Evolutionary conservation across 1,140 invertebrate genomes (phyloP).

Genomic region (Drosophila melanogaster): Release_6_plus_ISO1_MT NC_004354.4:18455501-18456000

Average conservation of each 20-base stretch:
- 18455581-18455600: constrained; percentile 27
- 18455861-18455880: too few relatives aligned
- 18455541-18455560: constrained; percentile 4
- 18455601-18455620: constrained; percentile 57
- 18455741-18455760: background rate
- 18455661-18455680: constrained; percentile 33
- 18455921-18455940: constrained; percentile 67
- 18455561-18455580: background rate
- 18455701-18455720: constrained; percentile 64
- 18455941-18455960: constrained; percentile 19
- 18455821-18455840: constrained; percentile 34
- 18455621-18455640: constrained; percentile 51
- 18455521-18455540: background rate
- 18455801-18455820: constrained; percentile 64
- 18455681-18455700: constrained; percentile 62
- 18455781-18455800: constrained; percentile 55
- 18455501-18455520: too few relatives aligned
- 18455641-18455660: constrained; percentile 18
- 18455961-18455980: background rate
- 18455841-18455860: too few relatives aligned
- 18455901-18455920: constrained; percentile 13
- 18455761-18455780: constrained; percentile 22
- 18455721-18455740: constrained; percentile 9
- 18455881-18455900: background rate
- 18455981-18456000: constrained; percentile 25